Evolutionary conservation across 2,797 vertebrate species (phyloP), one percentile per base, ranked within the genome.

Genomic region (Rhinella marina): DNA sequence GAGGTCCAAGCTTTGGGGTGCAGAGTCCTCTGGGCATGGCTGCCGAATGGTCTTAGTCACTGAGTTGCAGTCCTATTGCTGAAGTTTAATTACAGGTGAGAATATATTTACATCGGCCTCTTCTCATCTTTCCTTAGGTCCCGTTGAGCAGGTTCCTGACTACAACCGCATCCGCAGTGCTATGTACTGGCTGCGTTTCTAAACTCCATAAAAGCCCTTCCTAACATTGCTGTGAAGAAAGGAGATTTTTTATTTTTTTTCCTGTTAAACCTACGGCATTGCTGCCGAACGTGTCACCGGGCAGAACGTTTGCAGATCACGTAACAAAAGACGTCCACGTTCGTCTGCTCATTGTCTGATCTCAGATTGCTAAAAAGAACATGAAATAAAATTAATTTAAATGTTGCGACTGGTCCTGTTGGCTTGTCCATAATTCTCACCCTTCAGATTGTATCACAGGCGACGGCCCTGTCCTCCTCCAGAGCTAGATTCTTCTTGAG

Each of bases 111-210:
- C 32, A 54, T 1, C 7, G 7, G 25, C 41, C 1, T 68, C 16
- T n/a, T 54, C n/a, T 48, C 72, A 2, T 64, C 7, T 56, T 81
- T 75, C 6, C 52, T 87, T 93, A 99, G 98, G 98, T 92, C 98
- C 98, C 14, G 41, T 96, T 0, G 98, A 99, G 90, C 97, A 98
- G 94, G 95, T 99, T 27, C 93, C 97, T 0, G 98, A 99, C 94
- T 99, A 99, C 96, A 99, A 99, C 95, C 96, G 98, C 92, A 93
- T 97, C 92, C 97, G 98, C 89, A 98, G 97, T 8, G 94, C 91
- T 91, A 99, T 99, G 98, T 99, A 97, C 95, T 99, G 98, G 98
- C 92, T 99, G 85, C 96, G 98, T 84, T 96, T 98, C 92, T 99
- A 97, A 94, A 80, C 90, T 1, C 73, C 52, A 21, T 27, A 8